A percentile compares a stretch with the other conserved stretches of the same genome.
These are phyloP conservation scores for Anas platyrhynchos DNA, from an alignment of 2,113 vertebrate genomes.

Conservation along the genomic window DNA sequence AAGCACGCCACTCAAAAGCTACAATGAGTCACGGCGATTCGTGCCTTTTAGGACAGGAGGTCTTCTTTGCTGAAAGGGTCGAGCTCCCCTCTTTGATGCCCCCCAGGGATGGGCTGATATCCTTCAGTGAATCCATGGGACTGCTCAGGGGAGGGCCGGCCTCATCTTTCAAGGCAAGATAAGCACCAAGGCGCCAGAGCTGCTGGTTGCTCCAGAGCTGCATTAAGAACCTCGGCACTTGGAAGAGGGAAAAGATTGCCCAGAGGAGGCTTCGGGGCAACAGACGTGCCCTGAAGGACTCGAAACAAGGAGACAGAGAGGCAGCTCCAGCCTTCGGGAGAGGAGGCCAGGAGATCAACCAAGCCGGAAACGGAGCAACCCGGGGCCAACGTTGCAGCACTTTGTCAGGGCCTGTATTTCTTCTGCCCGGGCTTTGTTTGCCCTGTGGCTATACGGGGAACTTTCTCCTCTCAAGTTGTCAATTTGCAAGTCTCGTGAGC, in stretches of 20 bases:
- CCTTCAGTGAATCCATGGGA: not conserved
- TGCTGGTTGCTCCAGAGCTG: accelerated
- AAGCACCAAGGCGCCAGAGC: not conserved
- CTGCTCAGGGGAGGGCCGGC: not conserved
- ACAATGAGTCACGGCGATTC: accelerated
- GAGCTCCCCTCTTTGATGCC: not conserved
- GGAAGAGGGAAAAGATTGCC: not conserved
- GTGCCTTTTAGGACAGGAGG: not conserved
- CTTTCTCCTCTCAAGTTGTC: conserved; percentile 39
- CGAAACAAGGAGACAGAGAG: not conserved
- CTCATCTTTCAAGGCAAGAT: not conserved
- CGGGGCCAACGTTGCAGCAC: not conserved
- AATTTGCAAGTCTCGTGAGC: conserved; percentile 59
- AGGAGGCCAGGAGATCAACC: not conserved
- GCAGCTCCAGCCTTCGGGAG: not conserved
- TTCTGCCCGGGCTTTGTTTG: conserved; percentile 36
- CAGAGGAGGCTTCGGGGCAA: not conserved
- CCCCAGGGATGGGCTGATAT: accelerated
- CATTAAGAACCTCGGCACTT: not conserved
- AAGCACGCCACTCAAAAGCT: not conserved
- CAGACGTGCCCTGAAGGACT: not conserved
- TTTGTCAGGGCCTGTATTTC: conserved; percentile 23
- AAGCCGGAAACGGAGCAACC: not conserved
- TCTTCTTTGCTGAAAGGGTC: not conserved
- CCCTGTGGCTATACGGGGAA: not conserved